Conservation (phyloP, 2,113 vertebrate genomes). For the Xenus cinereus region DNA sequence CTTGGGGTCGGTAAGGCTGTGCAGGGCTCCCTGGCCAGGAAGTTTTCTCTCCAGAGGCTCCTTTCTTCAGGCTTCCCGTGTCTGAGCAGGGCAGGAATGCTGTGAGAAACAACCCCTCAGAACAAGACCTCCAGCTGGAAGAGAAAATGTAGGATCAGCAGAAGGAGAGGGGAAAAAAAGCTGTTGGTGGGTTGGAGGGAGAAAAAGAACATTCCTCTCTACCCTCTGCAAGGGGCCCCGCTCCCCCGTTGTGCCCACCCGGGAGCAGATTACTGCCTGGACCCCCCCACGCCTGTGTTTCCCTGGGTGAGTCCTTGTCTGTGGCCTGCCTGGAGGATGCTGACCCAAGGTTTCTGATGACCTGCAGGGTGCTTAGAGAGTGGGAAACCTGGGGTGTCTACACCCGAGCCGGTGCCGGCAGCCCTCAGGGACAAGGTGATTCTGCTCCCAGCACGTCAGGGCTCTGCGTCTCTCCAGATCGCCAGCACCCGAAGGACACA, state of each 20-base stretch:
- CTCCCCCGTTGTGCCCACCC: neutral
- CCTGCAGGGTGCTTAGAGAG: neutral
- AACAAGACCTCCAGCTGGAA: neutral
- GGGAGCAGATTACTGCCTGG: fast-evolving
- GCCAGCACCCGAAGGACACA: fast-evolving
- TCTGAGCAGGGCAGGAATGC: neutral
- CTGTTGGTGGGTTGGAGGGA: neutral
- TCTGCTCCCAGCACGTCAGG: fast-evolving
- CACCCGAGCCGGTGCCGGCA: fast-evolving
- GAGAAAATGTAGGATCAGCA: neutral
- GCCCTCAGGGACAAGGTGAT: neutral
- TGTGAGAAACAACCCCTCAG: neutral
- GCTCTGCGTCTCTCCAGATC: fast-evolving
- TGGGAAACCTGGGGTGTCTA: neutral
- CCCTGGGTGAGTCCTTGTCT: neutral
- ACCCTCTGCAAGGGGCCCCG: neutral
- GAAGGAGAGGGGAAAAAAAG: neutral
- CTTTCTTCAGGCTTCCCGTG: neutral
- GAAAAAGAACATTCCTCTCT: fast-evolving
- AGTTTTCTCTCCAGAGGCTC: neutral
- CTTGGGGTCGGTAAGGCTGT: neutral
- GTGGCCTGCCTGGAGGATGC: neutral
- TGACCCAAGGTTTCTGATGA: neutral
- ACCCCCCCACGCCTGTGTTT: neutral
- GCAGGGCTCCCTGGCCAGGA: neutral